Base-by-base conservation (phyloP, 2,113 vertebrate genomes). In the Microtus richardsoni region DNA sequence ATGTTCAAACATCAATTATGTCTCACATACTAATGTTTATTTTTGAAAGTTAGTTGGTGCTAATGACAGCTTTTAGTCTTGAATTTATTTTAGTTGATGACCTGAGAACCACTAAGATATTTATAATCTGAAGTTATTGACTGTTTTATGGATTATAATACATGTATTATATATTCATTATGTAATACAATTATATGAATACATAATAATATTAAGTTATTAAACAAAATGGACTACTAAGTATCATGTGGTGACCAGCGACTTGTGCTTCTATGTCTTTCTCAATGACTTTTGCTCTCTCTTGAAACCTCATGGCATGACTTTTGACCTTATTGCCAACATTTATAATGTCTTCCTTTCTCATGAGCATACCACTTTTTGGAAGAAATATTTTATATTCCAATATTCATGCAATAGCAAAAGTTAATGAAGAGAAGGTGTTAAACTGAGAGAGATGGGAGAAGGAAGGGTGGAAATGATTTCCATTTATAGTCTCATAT, bases 1-100 rank as follows among this genome's bases (percentile, higher is more conserved):
- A 54, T 93, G 68, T 84, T 66, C 82, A 73, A 95, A 39, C 7
- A 83, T 19, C 44, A 88, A 33, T 91, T 88, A 74, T 85, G 4
- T 77, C 12, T 91, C 6, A 64, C 6, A 62, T 91, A 49, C 3
- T 47, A 86, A 71, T 73, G 1, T 84, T 85, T 87, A 39, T 62
- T 80, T 95, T 47, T 17, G 84, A 54, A 93, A 64, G 66, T 44
- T 80, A 58, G 33, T 68, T 9, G 36, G 10, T 16, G 19, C 21
- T 77, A 49, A 82, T 58, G 64, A 52, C 2, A 12, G 14, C 79
- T 79, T 89, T 89, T 68, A 93, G 60, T 49, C 19, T 75, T 79
- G 66, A 91, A 36, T 21, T 75, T 30, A 52, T 85, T 89, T 60
- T 28, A 52, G 21, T 16, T 44, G 58, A 73, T 36, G 83, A 26